phyloP scores from a whole-genome alignment of 2,797 vertebrate species.

The Eospalax fontanierii region DNA sequence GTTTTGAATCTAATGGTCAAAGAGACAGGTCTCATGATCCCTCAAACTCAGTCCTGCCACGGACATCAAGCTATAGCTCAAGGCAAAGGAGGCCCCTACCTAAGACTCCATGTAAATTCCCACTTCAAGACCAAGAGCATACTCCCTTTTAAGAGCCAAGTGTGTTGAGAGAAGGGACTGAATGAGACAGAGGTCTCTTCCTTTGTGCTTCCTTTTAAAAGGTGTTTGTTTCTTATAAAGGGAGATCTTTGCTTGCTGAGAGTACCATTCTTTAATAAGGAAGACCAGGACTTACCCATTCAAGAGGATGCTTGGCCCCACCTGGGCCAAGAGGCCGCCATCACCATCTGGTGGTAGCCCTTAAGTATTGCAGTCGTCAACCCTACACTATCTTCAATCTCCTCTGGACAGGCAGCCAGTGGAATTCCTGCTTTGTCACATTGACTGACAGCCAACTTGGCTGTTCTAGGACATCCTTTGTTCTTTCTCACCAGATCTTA shows the following conservation, averaged over 20 bases:
- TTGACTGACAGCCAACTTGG: not conserved
- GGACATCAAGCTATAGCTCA: not conserved
- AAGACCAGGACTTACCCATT: not conserved
- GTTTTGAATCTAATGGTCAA: not conserved
- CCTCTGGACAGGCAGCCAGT: not conserved
- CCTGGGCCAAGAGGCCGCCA: conserved; percentile 23
- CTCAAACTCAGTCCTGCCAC: not conserved
- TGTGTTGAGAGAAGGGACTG: not conserved
- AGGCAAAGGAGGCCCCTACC: not conserved
- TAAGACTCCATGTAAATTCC: not conserved
- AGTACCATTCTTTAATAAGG: not conserved
- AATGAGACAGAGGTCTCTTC: not conserved
- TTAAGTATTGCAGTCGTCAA: not conserved
- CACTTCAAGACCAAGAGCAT: not conserved
- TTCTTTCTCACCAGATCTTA: not conserved
- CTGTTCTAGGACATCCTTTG: not conserved
- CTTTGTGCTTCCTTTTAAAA: conserved; percentile 18
- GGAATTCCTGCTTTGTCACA: not conserved
- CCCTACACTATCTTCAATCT: not conserved
- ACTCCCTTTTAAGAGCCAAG: not conserved
- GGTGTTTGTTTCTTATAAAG: conserved; percentile 17
- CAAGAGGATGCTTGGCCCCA: not conserved
- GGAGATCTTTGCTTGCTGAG: not conserved
- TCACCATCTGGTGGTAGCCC: conserved; percentile 77
- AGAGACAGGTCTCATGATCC: not conserved